phyloP scores from a whole-genome alignment of 2,797 vertebrate genomes.

The Knipowitschia caucasica region DNA sequence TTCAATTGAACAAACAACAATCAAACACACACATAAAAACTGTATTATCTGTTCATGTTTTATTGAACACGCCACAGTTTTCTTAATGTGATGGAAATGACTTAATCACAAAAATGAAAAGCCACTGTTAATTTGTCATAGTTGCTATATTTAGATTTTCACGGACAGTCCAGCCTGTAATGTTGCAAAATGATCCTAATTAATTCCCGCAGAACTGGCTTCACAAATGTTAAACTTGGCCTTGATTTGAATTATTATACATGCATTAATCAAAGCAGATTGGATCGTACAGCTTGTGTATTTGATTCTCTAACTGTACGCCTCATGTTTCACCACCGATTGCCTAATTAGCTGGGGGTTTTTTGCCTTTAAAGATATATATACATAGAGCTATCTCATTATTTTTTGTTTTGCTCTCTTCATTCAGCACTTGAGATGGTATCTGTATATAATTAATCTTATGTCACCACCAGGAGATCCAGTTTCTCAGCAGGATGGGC shows the following conservation, averaged over 20 bases:
- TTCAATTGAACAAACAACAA: too few relatives aligned
- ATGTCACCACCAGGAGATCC: conserved; percentile 84
- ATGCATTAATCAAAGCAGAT: conserved; percentile 33
- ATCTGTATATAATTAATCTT: conserved; percentile 86
- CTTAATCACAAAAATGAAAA: too few relatives aligned
- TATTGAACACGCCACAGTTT: too few relatives aligned
- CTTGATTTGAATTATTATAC: conserved; percentile 7
- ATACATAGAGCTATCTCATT: conserved; percentile 32
- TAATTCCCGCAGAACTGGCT: conserved; percentile 27
- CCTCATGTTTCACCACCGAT: conserved; percentile 76
- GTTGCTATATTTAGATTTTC: neutral
- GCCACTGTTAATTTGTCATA: too few relatives aligned
- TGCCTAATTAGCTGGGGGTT: conserved; percentile 82
- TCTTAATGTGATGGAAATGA: too few relatives aligned
- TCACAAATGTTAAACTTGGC: conserved; percentile 20
- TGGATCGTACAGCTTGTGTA: conserved; percentile 35
- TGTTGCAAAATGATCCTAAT: conserved; percentile 18
- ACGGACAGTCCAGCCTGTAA: neutral
- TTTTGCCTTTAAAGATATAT: conserved; percentile 78
- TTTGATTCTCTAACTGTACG: conserved; percentile 75
- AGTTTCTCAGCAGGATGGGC: conserved; percentile 85
- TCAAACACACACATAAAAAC: too few relatives aligned
- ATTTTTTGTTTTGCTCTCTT: conserved; percentile 18
- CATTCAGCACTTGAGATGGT: conserved; percentile 30
- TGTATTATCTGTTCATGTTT: too few relatives aligned